Evolutionary conservation across 1,140 invertebrate species (phyloP), one percentile per base, ranked within the genome.

Genomic region (Camponotus pennsylvanicus): DNA sequence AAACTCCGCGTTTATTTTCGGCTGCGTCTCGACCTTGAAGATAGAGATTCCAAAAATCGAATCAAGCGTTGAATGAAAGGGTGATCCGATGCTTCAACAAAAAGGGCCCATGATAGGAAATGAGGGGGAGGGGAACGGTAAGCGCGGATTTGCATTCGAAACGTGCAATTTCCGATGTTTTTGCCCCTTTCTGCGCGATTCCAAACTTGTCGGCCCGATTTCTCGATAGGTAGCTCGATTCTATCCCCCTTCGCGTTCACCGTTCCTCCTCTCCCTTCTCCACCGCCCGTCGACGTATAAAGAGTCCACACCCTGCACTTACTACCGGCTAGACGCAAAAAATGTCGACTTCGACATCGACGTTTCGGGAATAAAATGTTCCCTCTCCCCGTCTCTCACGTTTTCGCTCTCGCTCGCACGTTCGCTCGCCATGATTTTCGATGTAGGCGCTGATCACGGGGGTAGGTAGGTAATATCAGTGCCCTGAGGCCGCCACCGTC

Each of bases 301-400:
- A 11, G 27, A 61, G 63, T 59, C 82, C 77, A 88, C 92, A 95
- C 92, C 94, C 94, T 91, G 91, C 93, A 95, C 92, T 95, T 95
- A 95, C 93, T 93, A 93, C 92, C 89, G 93, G 94, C 95, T 95
- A 95, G 95, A 95, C 94, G 92, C 92, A 94, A 95, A 94, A 93
- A 93, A 93, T 92, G 88, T 92, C 89, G 91, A 91, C 87, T 77
- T 87, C 86, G 90, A 69, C 83, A 27, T 59, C 86, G 82, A 82
- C 66, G 85, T 89, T 88, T 87, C 86, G 45, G 61, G 86, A 86
- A 85, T 86, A 90, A 85, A 90, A 82, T 75, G 59, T 55, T 71
- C 21, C 42, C 67, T 9, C n/a, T n/a, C 34, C 69, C 34, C n/a
- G 15, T 77, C 8, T 42, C 84, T 64, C 57, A 11, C 42, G 42